A percentile compares a stretch with the other conserved stretches of the same genome.
Conservation (phyloP, 2,888 invertebrate species). For the Epistrophe eligans region DNA sequence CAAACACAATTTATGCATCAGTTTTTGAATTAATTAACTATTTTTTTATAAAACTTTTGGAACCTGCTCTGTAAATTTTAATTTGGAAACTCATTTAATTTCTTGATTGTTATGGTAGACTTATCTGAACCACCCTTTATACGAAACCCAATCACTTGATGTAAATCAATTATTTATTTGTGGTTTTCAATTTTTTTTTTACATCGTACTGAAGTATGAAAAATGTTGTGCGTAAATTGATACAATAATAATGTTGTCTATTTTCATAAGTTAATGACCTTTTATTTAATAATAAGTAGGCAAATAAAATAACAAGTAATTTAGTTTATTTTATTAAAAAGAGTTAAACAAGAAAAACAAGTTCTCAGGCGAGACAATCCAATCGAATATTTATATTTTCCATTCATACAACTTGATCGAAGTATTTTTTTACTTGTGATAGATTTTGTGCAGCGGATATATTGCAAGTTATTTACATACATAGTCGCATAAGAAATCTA, state of each 20-base stretch:
- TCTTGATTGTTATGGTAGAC: neutral
- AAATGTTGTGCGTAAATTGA: constrained; percentile 9
- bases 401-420: too few relatives aligned
- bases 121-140: neutral
- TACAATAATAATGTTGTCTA: neutral
- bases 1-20: too few relatives aligned
- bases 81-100: neutral
- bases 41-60: too few relatives aligned
- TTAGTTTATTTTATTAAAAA: neutral
- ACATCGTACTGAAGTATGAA: neutral
- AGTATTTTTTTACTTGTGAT: too few relatives aligned
- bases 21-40: too few relatives aligned
- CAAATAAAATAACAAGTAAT: neutral
- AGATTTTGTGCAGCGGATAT: too few relatives aligned
- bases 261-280: neutral
- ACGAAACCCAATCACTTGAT: neutral
- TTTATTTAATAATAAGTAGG: neutral
- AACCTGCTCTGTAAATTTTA: too few relatives aligned
- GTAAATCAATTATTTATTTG: neutral
- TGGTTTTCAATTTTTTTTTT: constrained; percentile 11
- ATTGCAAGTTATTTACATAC: too few relatives aligned
- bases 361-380: neutral
- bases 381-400: too few relatives aligned
- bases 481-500: too few relatives aligned
- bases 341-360: neutral